Percentiles rank a stretch among this genome's conserved stretches.
phyloP scores from a whole-genome alignment of 2,797 vertebrate genomes.

The Meriones psammophilus region DNA sequence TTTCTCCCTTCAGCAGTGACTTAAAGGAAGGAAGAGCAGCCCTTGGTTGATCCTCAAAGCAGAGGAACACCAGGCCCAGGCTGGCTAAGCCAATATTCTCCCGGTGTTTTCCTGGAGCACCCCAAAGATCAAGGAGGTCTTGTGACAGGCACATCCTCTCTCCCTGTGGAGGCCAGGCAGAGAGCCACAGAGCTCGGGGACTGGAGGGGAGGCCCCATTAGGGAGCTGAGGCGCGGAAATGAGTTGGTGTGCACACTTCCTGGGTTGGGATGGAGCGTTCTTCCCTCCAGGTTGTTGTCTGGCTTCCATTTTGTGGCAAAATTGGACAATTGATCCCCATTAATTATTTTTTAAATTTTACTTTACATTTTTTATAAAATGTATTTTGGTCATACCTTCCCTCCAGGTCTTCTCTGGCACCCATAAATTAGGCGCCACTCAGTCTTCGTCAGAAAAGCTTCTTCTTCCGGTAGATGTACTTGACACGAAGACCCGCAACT shows the following conservation, averaged over 20 bases:
- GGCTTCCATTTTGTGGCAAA: neutral
- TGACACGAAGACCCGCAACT: neutral
- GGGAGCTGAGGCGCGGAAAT: conserved; percentile 20
- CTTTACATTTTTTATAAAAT: neutral
- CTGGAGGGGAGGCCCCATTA: neutral
- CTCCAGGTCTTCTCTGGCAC: neutral
- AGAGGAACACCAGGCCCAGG: neutral
- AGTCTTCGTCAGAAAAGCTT: neutral
- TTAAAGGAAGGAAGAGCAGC: neutral
- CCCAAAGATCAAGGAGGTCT: conserved; percentile 59
- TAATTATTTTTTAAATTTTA: neutral
- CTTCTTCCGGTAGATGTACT: neutral
- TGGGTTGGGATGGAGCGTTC: neutral
- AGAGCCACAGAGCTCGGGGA: neutral
- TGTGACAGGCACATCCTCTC: conserved; percentile 59
- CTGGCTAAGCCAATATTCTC: neutral
- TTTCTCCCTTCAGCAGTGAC: neutral
- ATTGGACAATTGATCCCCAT: neutral
- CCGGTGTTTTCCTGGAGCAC: conserved; percentile 59
- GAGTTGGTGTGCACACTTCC: conserved; percentile 43
- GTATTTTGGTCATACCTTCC: neutral
- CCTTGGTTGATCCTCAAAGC: neutral
- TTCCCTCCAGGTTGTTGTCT: neutral
- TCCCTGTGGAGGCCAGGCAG: neutral
- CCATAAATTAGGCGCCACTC: neutral